phyloP scores from a whole-genome alignment of 2,888 invertebrate genomes.

The Unio pictorum region DNA sequence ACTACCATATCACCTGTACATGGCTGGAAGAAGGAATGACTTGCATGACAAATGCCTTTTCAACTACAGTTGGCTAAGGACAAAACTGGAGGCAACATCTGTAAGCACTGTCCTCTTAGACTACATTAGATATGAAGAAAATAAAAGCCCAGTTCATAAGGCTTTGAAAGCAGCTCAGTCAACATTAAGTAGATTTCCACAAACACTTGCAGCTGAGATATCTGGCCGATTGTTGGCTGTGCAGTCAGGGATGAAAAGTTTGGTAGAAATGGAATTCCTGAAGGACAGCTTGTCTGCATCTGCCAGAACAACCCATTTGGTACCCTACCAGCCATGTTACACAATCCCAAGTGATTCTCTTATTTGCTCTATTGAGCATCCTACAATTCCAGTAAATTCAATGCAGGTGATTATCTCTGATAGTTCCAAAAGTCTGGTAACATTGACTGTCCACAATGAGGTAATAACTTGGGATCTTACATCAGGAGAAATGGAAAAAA shows the following conservation, averaged over 20 bases:
- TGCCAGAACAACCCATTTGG: constrained; percentile 69
- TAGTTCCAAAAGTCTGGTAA: constrained; percentile 38
- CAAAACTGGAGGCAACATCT: constrained; percentile 95
- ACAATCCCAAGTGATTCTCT: constrained; percentile 39
- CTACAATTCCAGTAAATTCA: constrained; percentile 72
- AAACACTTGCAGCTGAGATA: constrained; percentile 94
- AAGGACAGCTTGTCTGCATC: constrained; percentile 34
- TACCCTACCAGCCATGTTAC: constrained; percentile 44
- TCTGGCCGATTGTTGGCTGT: constrained; percentile 88
- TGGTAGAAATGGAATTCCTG: constrained; percentile 34
- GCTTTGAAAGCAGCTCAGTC: constrained; percentile 73
- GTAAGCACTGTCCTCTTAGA: constrained; percentile 93
- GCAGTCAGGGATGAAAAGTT: constrained; percentile 23
- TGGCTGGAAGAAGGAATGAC: constrained; percentile 79
- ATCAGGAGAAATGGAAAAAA: constrained; percentile 46
- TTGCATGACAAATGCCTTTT: constrained; percentile 92
- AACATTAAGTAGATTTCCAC: constrained; percentile 88
- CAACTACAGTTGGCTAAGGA: constrained; percentile 96
- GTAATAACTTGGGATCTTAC: constrained; percentile 47
- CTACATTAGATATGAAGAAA: constrained; percentile 75
- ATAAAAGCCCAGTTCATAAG: constrained; percentile 83
- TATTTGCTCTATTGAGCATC: constrained; percentile 43
- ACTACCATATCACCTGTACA: constrained; percentile 62
- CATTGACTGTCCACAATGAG: constrained; percentile 37
- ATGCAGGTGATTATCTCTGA: constrained; percentile 32